A percentile compares a stretch with the other conserved stretches of the same genome.
phyloP scores from a whole-genome alignment of 2,113 vertebrate genomes.

The Eretmodus cyanostictus region DNA sequence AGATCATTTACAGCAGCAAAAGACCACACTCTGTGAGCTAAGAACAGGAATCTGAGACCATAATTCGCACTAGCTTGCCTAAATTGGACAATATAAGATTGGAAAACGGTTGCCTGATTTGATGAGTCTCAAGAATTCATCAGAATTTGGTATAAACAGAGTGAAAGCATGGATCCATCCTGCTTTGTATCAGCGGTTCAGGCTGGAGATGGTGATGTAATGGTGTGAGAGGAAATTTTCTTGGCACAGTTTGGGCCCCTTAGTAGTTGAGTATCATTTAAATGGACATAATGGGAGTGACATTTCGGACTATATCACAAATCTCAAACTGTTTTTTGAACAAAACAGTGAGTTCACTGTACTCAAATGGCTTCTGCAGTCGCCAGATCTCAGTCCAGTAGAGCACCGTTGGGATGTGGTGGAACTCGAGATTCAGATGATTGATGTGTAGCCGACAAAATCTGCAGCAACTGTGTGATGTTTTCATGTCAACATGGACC shows the following conservation, averaged over 20 bases:
- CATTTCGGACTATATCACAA: background rate
- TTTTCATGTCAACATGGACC: background rate
- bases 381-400: background rate
- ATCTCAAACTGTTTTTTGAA: background rate
- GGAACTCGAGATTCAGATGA: background rate
- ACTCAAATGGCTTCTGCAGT: background rate
- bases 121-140: background rate
- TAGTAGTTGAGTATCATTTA: background rate
- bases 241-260: background rate
- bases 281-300: background rate
- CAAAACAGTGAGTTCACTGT: background rate
- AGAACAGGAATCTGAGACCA: background rate
- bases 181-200: background rate
- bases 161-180: background rate
- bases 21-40: background rate
- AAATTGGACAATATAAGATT: background rate
- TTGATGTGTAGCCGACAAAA: background rate
- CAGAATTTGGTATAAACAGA: background rate
- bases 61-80: background rate
- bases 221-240: background rate
- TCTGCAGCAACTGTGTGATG: background rate
- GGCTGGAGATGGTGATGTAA: background rate
- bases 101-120: background rate
- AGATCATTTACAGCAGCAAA: background rate
- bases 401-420: background rate